Base-by-base conservation (phyloP, 2,888 invertebrate genomes). In the Belgica antarctica region DNA sequence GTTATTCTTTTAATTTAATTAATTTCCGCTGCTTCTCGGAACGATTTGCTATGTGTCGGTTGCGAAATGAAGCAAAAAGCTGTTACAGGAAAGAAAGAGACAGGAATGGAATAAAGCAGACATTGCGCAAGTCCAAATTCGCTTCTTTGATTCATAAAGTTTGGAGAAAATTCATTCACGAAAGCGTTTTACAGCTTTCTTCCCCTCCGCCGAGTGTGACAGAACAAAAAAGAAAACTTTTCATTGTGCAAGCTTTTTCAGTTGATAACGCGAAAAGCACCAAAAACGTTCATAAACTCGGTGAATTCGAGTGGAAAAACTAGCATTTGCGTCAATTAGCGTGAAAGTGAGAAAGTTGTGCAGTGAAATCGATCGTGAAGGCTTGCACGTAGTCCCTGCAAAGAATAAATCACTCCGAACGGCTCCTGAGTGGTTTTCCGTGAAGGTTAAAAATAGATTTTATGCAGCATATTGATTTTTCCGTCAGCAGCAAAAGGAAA, bases 391-490 rank as follows among this genome's bases (percentile, higher is more conserved):
- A n/a, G n/a, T n/a, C n/a, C n/a, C n/a, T n/a, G n/a, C n/a, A 15
- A 41, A 41, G 41, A 41, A 3, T 4, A 41, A 41, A 41, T n/a
- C n/a, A 3, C 41, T 41, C 15, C 31, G 31, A 31, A 10, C 10
- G 31, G 31, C 31, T 4, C 31, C 10, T 52, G 22, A 31, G 34
- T 31, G 34, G 12, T 31, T 31, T 31, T 31, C 34, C 41, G 41
- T 12, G 41, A 41, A 15, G 41, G 41, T 52, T 52, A 52, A 52
- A 52, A 52, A 52, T 52, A 52, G 52, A 52, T 7, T 52, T 52
- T 52, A 52, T 52, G 52, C 52, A 52, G 52, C 52, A 52, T 52
- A 52, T 52, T n/a, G 52, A 52, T 52, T 52, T 52, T 52, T 52
- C 52, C 52, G 4, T 52, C 41, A 41, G 41, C n/a, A n/a, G n/a